phyloP scores from a whole-genome alignment of 2,113 vertebrate species.

The Plecturocebus donacophilus region DNA sequence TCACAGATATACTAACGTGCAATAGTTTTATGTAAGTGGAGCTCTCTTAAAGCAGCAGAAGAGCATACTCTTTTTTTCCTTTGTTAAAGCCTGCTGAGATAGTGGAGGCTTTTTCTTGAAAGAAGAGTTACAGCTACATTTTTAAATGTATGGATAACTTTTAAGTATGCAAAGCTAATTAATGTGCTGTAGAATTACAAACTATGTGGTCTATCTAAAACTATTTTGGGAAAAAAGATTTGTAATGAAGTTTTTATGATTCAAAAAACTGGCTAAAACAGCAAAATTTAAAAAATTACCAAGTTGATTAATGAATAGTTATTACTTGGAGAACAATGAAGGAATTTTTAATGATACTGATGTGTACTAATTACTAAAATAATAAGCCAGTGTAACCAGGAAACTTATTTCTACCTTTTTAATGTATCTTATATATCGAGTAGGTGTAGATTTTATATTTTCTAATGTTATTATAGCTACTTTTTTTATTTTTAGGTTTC shows the following conservation, averaged over 20 bases:
- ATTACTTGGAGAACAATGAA: constrained; percentile 24
- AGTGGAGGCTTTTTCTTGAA: constrained; percentile 9
- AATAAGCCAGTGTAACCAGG: background rate
- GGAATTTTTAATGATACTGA: background rate
- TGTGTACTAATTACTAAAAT: constrained; percentile 12
- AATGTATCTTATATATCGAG: background rate
- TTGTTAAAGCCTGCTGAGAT: background rate
- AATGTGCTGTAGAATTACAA: background rate
- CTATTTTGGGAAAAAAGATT: background rate
- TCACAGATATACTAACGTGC: background rate
- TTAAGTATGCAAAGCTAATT: background rate
- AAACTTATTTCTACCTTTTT: background rate
- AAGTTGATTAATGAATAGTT: constrained; percentile 31
- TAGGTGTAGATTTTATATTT: constrained; percentile 29
- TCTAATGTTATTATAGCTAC: constrained; percentile 61
- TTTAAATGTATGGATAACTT: constrained; percentile 25
- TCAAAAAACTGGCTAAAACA: background rate
- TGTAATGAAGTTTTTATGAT: background rate
- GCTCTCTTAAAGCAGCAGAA: background rate
- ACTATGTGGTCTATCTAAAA: background rate
- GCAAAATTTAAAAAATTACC: background rate
- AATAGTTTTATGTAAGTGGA: background rate
- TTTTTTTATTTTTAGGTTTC: constrained; percentile 89
- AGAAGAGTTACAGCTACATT: background rate
- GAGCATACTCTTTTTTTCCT: background rate